Conservation (phyloP, 23 tunicate genomes). For the Oikopleura vanhoeffeni region DNA sequence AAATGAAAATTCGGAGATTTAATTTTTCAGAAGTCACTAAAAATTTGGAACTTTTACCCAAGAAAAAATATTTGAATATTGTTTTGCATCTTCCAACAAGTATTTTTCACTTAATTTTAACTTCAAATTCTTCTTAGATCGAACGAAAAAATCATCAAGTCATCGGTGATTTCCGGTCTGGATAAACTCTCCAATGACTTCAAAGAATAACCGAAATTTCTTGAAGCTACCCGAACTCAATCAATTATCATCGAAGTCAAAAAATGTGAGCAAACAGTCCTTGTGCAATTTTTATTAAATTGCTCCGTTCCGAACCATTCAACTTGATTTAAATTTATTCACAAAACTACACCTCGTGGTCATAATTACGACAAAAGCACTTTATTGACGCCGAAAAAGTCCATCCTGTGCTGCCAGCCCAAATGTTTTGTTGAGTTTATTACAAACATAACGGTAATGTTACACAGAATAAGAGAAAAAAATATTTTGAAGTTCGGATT, state of each 20-base stretch:
- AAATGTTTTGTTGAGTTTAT: not conserved
- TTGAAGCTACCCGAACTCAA: not conserved
- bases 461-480: too few relatives aligned
- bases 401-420: not conserved
- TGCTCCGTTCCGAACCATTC: not conserved
- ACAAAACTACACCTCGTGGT: not conserved
- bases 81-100: too few relatives aligned
- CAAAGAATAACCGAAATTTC: not conserved
- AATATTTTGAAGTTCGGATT: too few relatives aligned
- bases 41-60: too few relatives aligned
- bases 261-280: not conserved
- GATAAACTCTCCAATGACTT: not conserved
- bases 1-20: too few relatives aligned
- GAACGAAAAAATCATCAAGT: not conserved
- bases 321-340: not conserved
- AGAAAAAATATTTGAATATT: not conserved
- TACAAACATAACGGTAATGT: not conserved
- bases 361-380: not conserved
- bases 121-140: too few relatives aligned
- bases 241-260: not conserved
- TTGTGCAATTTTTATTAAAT: not conserved
- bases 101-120: too few relatives aligned
- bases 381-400: not conserved
- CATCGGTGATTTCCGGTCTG: not conserved
- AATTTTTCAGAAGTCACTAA: too few relatives aligned